Base-by-base conservation (phyloP, 2,113 vertebrate genomes). In the Tragulus kanchil region DNA sequence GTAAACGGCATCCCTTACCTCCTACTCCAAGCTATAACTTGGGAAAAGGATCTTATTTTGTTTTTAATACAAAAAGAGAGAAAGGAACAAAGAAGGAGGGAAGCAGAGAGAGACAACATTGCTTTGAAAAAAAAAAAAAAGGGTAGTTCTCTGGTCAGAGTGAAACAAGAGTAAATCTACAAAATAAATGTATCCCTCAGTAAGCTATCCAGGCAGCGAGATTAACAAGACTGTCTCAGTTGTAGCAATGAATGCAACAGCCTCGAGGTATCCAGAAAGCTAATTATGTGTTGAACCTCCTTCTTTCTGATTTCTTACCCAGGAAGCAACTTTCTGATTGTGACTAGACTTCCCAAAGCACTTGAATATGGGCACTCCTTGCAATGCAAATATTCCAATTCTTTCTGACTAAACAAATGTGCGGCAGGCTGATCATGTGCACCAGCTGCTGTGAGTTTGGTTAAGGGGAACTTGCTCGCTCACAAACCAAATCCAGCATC, bases 401-500 rank as follows among this genome's bases (percentile, higher is more conserved):
- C 61, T 96, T 96, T 85, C 52, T 65, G 45, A 79, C 67, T 71
- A 85, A 88, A 81, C 56, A 75, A 52, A 36, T 15, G 16, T 0
- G 0, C 13, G 26, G 15, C 42, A 2, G 56, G 17, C 52, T 77
- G 48, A 19, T 31, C 64, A 17, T 64, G 19, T 59, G 31, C 50
- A 42, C 84, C 50, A 31, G 64, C 23, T 36, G 45, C 85, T 91
- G 5, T 71, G 56, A 83, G 36, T 90, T 59, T 94, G 52, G 84
- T 79, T 92, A 71, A 78, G 59, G 21, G 58, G 67, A 96, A 62
- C 50, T 65, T 31, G 45, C 71, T 83, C 79, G 50, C 77, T 89
- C 84, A n/a, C 64, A 97, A 62, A 89, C 56, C 58, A 91, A 79
- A 97, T 89, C 65, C 50, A 73, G 7, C 93, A 90, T 58, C 90